Percentiles rank a stretch among this genome's conserved stretches.
Evolutionary conservation across 2,113 vertebrate species (phyloP).

Genomic region (Vanacampus margaritifer): DNA sequence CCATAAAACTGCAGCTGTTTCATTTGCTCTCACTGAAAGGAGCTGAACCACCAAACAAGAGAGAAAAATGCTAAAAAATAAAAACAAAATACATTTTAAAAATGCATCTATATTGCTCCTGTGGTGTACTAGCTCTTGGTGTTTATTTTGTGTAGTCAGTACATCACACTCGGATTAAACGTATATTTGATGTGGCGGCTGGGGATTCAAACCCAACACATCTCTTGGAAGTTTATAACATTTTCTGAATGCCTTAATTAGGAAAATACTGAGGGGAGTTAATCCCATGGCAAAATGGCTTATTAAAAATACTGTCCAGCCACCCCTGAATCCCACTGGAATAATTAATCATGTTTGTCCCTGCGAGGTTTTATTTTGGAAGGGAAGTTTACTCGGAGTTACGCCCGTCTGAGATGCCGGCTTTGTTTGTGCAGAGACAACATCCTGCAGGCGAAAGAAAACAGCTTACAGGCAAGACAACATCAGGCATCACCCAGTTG

Average conservation of each 20-base stretch:
- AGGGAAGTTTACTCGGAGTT: slow-evolving; percentile 29
- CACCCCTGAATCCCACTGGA: slow-evolving; percentile 43
- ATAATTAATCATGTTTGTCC: slow-evolving; percentile 49
- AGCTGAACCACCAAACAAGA: slow-evolving; percentile 32
- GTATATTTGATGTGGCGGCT: slow-evolving; percentile 41
- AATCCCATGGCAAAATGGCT: slow-evolving; percentile 41
- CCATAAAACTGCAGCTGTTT: neutral
- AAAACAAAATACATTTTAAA: slow-evolving; percentile 16
- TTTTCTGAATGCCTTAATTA: slow-evolving; percentile 62
- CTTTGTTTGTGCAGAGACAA: slow-evolving; percentile 24
- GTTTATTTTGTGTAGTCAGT: slow-evolving; percentile 46
- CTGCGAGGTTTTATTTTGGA: slow-evolving; percentile 29
- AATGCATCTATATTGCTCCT: slow-evolving; percentile 45
- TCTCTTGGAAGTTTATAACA: slow-evolving; percentile 43
- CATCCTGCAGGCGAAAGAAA: slow-evolving; percentile 16
- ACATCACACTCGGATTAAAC: slow-evolving; percentile 45
- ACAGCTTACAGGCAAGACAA: slow-evolving; percentile 18
- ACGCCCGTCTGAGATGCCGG: slow-evolving; percentile 9
- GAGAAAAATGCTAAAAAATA: slow-evolving; percentile 49
- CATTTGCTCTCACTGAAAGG: slow-evolving; percentile 25
- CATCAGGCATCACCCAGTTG: neutral
- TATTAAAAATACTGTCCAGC: slow-evolving; percentile 46
- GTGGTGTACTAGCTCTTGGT: slow-evolving; percentile 28
- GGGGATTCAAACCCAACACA: slow-evolving; percentile 16
- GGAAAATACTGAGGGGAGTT: slow-evolving; percentile 41